phyloP scores from a whole-genome alignment of 2,888 invertebrate genomes.

The Operophtera brumata region DNA sequence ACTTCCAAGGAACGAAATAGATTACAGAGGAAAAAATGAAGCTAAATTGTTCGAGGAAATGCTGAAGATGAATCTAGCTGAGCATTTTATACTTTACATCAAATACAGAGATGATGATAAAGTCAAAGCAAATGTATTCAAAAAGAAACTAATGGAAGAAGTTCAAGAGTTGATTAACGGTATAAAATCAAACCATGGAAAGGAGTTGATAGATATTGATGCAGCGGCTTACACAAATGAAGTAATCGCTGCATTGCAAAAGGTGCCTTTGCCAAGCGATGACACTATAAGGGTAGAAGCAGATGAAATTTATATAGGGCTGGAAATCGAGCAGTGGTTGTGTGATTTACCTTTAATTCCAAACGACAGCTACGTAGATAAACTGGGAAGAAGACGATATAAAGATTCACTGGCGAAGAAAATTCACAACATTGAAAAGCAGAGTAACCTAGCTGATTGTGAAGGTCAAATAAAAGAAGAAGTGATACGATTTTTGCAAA shows the following conservation, averaged over 20 bases:
- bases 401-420: slow-evolving; percentile 52
- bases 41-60: slow-evolving; percentile 46
- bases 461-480: slow-evolving; percentile 44
- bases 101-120: slow-evolving; percentile 49
- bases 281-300: slow-evolving; percentile 53
- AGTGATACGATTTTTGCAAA: slow-evolving; percentile 43
- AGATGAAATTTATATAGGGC: slow-evolving; percentile 51
- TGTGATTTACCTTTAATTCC: slow-evolving; percentile 48
- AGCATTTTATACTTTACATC: slow-evolving; percentile 50
- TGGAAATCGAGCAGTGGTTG: slow-evolving; percentile 62
- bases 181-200: slow-evolving; percentile 43
- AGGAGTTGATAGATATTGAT: slow-evolving; percentile 41
- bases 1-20: slow-evolving; percentile 35
- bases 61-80: slow-evolving; percentile 48
- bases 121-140: slow-evolving; percentile 48
- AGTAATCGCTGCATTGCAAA: slow-evolving; percentile 48
- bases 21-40: slow-evolving; percentile 25
- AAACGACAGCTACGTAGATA: slow-evolving; percentile 34
- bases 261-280: slow-evolving; percentile 53
- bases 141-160: slow-evolving; percentile 47
- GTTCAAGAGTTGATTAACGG: slow-evolving; percentile 44
- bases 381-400: slow-evolving; percentile 40
- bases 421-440: slow-evolving; percentile 47
- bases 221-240: slow-evolving; percentile 40
- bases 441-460: slow-evolving; percentile 27